A percentile compares a stretch with the other conserved stretches of the same genome.
Evolutionary conservation across 1,140 invertebrate species (phyloP).

Genomic region (Laodelphax striatellus): DNA sequence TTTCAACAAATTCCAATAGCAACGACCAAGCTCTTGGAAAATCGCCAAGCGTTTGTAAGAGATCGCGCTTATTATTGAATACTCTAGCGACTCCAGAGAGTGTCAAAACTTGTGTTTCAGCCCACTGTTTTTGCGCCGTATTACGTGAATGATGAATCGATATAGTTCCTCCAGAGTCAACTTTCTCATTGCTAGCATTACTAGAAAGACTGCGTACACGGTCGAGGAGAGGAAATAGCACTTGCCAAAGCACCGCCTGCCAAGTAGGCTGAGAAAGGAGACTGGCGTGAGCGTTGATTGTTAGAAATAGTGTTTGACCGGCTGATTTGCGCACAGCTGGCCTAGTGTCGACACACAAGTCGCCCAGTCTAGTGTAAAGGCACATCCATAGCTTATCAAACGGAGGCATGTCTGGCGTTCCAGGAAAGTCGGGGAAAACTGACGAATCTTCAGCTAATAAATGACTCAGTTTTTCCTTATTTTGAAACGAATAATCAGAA

Average conservation of each 20-base stretch:
- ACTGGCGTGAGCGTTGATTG: constrained; percentile 87
- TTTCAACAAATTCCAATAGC: constrained; percentile 86
- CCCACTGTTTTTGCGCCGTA: constrained; percentile 99
- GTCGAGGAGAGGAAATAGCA: constrained; percentile 90
- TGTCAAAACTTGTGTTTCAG: constrained; percentile 85
- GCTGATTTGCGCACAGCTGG: constrained; percentile 96
- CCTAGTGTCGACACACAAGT: constrained; percentile 87
- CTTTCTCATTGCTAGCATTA: constrained; percentile 87
- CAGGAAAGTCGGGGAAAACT: constrained; percentile 71
- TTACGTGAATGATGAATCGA: constrained; percentile 97
- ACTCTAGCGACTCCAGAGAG: constrained; percentile 62
- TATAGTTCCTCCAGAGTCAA: constrained; percentile 85
- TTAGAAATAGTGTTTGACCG: constrained; percentile 95
- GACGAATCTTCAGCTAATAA: constrained; percentile 54
- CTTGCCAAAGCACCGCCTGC: constrained; percentile 78
- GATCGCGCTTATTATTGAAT: constrained; percentile 81
- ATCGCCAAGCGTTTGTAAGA: constrained; percentile 75
- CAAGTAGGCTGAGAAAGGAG: constrained; percentile 78
- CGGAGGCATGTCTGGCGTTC: constrained; percentile 70
- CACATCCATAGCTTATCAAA: constrained; percentile 95
- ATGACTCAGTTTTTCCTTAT: constrained; percentile 73
- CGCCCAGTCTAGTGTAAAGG: constrained; percentile 76
- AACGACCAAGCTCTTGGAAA: constrained; percentile 87
- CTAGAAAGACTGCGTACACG: constrained; percentile 82
- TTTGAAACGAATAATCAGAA: constrained; percentile 93